These are phyloP conservation scores for Epinephelus moara DNA, from an alignment of 2,113 vertebrate genomes.

Conservation along the genomic window DNA sequence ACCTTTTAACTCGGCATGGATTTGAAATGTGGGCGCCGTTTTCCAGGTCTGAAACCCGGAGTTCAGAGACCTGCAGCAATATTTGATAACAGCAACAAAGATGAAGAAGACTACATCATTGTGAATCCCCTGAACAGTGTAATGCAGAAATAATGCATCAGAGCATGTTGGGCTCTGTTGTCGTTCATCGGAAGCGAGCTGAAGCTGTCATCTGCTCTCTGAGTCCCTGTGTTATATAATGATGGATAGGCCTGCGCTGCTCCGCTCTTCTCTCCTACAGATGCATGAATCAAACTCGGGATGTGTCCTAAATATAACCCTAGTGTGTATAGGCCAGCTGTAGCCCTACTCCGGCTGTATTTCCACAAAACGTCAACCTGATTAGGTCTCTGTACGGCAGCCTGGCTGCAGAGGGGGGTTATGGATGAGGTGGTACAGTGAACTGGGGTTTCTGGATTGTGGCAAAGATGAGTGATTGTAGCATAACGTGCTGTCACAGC, in stretches of 20 bases:
- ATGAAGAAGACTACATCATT: neutral
- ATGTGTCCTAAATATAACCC: slow-evolving; percentile 61
- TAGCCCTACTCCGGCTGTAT: slow-evolving; percentile 18
- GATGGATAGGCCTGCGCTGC: slow-evolving; percentile 49
- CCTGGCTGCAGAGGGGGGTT: neutral
- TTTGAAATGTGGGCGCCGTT: slow-evolving; percentile 1
- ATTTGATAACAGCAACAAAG: slow-evolving; percentile 4
- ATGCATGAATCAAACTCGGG: slow-evolving; percentile 61
- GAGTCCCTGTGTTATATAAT: slow-evolving; percentile 70
- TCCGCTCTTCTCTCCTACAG: slow-evolving; percentile 44
- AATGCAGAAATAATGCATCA: slow-evolving; percentile 36
- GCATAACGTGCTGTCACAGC: slow-evolving; percentile 2
- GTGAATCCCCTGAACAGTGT: slow-evolving; percentile 1
- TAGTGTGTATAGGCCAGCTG: slow-evolving; percentile 38
- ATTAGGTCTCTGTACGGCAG: slow-evolving; percentile 3
- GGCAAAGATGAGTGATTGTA: neutral
- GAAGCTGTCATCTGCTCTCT: slow-evolving; percentile 67
- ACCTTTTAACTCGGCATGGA: slow-evolving; percentile 3
- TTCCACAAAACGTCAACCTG: slow-evolving; percentile 16
- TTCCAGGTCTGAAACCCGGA: slow-evolving; percentile 3
- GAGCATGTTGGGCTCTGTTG: slow-evolving; percentile 36
- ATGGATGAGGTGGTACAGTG: slow-evolving; percentile 32
- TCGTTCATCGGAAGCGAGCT: slow-evolving; percentile 27
- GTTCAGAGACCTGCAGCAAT: neutral
- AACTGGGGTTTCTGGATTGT: slow-evolving; percentile 8